Conservation (phyloP, 2,113 vertebrate genomes). For the Cygnus atratus region DNA sequence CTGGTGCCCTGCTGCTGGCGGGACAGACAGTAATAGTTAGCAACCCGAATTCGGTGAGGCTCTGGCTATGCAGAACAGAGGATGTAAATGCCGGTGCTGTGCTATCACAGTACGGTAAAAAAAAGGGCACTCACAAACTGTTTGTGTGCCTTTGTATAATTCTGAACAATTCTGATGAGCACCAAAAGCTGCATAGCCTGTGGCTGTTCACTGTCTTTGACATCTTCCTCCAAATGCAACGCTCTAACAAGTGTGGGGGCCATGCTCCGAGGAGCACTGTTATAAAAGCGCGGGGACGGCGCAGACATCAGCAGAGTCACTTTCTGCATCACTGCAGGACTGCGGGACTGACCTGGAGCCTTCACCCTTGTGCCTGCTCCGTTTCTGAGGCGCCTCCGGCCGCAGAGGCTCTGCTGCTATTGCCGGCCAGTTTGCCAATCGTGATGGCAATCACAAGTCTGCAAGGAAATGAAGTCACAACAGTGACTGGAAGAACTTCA, state of each 20-base stretch:
- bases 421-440: not conserved
- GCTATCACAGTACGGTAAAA: not conserved
- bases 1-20: not conserved
- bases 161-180: not conserved
- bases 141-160: not conserved
- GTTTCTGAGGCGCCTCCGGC: not conserved
- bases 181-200: not conserved
- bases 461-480: not conserved
- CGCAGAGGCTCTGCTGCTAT: accelerated
- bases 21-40: not conserved
- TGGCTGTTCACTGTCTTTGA: not conserved
- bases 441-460: not conserved
- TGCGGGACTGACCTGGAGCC: not conserved
- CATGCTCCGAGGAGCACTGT: too few species aligned
- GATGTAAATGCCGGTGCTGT: not conserved
- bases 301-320: not conserved
- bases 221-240: not conserved
- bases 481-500: not conserved
- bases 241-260: not conserved
- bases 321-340: not conserved
- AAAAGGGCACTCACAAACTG: not conserved
- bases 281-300: not conserved
- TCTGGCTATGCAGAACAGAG: not conserved
- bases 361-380: not conserved
- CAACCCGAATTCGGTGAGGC: not conserved